These are phyloP conservation scores for Catocala sponsa DNA, from an alignment of 2,888 invertebrate species.

Conservation along the genomic window DNA sequence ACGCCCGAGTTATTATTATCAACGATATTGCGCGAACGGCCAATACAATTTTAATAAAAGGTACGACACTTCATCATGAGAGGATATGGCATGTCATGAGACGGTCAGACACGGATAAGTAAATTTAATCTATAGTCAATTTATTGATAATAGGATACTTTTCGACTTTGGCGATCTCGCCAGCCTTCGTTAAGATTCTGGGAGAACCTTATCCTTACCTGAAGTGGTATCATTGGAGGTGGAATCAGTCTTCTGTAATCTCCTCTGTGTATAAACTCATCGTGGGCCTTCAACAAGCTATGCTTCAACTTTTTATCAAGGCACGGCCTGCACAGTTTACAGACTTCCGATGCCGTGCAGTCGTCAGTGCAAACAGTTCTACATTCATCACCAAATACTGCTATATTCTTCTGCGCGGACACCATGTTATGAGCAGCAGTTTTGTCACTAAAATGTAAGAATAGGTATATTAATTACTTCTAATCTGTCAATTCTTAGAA, in stretches of 20 bases:
- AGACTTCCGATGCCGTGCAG: constrained; percentile 89
- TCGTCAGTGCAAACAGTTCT: constrained; percentile 75
- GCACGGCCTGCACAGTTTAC: constrained; percentile 94
- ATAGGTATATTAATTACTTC: too few relatives aligned
- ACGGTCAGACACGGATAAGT: too few relatives aligned
- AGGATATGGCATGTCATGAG: too few relatives aligned
- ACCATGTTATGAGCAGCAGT: constrained; percentile 88
- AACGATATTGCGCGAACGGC: too few relatives aligned
- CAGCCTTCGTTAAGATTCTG: too few relatives aligned
- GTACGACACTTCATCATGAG: too few relatives aligned
- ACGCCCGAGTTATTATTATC: too few relatives aligned
- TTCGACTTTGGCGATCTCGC: too few relatives aligned
- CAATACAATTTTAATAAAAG: too few relatives aligned
- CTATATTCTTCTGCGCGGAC: constrained; percentile 93
- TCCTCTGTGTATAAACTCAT: constrained; percentile 93
- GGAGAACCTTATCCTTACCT: constrained; percentile 20
- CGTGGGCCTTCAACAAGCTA: constrained; percentile 90
- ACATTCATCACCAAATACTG: constrained; percentile 92
- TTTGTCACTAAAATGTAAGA: constrained; percentile 66
- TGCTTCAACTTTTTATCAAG: constrained; percentile 88
- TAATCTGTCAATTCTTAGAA: too few relatives aligned
- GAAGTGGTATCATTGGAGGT: constrained; percentile 86
- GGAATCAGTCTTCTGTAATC: constrained; percentile 95
- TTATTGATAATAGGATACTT: too few relatives aligned
- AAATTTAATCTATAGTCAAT: too few relatives aligned